A percentile compares a stretch with the other conserved stretches of the same genome.
Evolutionary conservation across 2,113 vertebrate genomes (phyloP).

Genomic region (Hemicordylus capensis): DNA sequence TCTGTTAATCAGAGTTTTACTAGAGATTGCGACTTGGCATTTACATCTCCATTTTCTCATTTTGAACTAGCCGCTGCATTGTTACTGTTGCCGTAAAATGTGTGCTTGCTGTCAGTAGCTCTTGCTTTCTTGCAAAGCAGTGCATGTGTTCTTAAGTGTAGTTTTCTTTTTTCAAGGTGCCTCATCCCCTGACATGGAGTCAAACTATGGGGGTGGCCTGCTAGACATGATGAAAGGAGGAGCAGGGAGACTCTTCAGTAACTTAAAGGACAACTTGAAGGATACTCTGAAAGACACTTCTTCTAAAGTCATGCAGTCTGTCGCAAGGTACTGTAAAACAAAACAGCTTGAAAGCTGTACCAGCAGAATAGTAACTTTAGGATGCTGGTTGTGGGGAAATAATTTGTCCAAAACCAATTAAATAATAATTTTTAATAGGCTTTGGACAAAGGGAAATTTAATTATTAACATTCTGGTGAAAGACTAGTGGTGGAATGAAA

Average conservation of each 20-base stretch:
- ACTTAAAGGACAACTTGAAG: conserved; percentile 98
- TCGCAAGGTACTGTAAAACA: conserved; percentile 84
- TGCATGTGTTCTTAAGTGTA: background rate
- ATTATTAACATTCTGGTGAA: background rate
- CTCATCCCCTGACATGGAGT: conserved; percentile 91
- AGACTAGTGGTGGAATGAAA: background rate
- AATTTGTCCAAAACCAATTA: too few species aligned
- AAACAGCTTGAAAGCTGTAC: background rate
- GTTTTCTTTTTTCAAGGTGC: conserved; percentile 65
- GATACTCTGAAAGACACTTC: conserved; percentile 98
- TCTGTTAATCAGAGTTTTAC: background rate
- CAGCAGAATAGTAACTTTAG: background rate
- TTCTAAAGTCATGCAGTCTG: conserved; percentile 97
- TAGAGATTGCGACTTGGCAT: background rate
- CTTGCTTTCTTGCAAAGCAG: background rate
- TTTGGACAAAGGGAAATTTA: background rate
- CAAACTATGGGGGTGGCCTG: conserved; percentile 91
- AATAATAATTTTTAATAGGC: background rate
- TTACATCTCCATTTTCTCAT: background rate
- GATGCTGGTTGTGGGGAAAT: background rate
- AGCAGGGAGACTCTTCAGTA: conserved; percentile 97
- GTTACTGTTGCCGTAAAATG: background rate
- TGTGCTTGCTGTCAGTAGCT: background rate
- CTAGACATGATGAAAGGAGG: conserved; percentile 98
- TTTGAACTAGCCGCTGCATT: rapidly evolving